phyloP scores from a whole-genome alignment of 2,797 vertebrate species.

The Cebuella pygmaea region DNA sequence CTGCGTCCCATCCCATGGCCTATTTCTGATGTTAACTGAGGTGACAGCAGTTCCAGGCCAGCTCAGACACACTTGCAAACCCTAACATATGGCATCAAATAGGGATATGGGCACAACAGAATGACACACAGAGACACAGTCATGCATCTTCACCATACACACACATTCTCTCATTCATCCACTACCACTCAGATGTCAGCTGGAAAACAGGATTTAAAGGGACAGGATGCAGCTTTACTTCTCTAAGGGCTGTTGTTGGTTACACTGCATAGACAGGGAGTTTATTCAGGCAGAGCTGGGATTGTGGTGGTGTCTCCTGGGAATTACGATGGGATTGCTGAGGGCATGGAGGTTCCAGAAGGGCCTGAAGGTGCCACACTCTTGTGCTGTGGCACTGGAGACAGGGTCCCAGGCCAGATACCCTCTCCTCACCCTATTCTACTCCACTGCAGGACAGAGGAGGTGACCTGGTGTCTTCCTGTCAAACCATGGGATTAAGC shows the following conservation, averaged over 20 bases:
- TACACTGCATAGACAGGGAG: background rate
- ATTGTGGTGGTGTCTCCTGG: background rate
- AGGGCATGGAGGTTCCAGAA: background rate
- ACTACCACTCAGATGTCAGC: background rate
- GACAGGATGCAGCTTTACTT: background rate
- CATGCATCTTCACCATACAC: background rate
- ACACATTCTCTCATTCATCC: background rate
- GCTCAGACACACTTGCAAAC: background rate
- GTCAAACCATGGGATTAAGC: background rate
- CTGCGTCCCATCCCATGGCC: background rate
- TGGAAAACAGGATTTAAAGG: background rate
- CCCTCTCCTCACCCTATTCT: too few species aligned
- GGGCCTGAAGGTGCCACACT: background rate
- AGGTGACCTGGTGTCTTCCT: background rate
- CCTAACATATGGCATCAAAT: background rate
- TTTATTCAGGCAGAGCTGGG: background rate
- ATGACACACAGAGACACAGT: fast-evolving
- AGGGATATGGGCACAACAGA: background rate
- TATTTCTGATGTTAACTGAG: background rate
- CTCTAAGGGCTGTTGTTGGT: background rate
- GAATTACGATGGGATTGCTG: background rate
- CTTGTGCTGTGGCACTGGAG: too few species aligned
- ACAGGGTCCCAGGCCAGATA: background rate
- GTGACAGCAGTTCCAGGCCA: background rate
- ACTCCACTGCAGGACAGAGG: background rate